Evolutionary conservation across 2,888 invertebrate genomes (phyloP).

Genomic region (Xylota sylvarum): DNA sequence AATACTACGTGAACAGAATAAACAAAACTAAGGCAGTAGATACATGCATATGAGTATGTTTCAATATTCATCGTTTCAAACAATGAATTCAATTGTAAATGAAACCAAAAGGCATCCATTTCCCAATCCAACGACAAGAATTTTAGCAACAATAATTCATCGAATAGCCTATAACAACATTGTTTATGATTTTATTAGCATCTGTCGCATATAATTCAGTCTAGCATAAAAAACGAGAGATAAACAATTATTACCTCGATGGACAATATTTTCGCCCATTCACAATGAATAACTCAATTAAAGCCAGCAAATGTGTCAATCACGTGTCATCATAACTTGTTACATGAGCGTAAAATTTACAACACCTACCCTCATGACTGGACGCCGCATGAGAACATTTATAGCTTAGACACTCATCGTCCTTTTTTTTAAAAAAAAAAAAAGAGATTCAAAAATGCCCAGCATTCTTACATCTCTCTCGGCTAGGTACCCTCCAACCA

Average conservation of each 20-base stretch:
- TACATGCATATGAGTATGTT: too few species aligned
- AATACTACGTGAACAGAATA: too few species aligned
- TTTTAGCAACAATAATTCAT: not conserved
- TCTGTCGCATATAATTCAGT: constrained; percentile 4
- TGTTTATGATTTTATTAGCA: not conserved
- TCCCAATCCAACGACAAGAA: not conserved
- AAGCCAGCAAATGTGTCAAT: constrained; percentile 58
- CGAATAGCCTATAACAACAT: not conserved
- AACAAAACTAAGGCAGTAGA: too few species aligned
- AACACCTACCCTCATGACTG: constrained; percentile 9
- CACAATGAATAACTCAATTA: constrained; percentile 65
- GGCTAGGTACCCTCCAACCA: not conserved
- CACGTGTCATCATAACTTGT: constrained; percentile 66
- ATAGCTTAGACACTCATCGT: constrained; percentile 20
- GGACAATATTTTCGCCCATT: constrained; percentile 20
- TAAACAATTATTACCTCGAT: constrained; percentile 20
- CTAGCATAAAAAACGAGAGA: constrained; percentile 4
- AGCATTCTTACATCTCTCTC: not conserved
- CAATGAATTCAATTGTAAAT: too few species aligned
- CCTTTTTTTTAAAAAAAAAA: not conserved
- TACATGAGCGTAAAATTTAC: constrained; percentile 58
- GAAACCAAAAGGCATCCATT: not conserved
- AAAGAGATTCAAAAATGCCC: constrained; percentile 28
- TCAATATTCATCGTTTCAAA: too few species aligned
- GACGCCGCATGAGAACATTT: constrained; percentile 21